Evolutionary conservation across 2,113 vertebrate species (phyloP), one percentile per base, ranked within the genome.

Genomic region (Clinocottus analis): DNA sequence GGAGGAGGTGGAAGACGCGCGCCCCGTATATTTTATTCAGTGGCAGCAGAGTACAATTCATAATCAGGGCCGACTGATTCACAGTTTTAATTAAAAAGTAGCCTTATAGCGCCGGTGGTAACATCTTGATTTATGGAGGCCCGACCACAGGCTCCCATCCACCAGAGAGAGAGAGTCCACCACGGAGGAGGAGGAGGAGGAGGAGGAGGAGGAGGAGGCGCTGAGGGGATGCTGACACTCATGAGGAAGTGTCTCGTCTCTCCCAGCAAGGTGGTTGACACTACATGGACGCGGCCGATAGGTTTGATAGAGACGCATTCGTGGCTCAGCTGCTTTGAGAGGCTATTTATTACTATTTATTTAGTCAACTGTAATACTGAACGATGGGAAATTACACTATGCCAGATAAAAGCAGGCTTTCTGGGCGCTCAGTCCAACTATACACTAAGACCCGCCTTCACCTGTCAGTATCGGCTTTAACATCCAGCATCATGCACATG

Each of bases 31-130:
- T 94, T 93, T 89, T 93, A 92, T 93, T 94, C 88, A 91, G 84
- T 66, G 83, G 87, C 84, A 79, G 89, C 78, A 1, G 73, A 86
- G 87, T 85, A 89, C 92, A 90, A 91, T 93, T 94, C 92, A 94
- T 94, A 94, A 94, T 92, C 91, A 87, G 79, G 35, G 77, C 78
- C 31, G 77, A 87, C 90, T 93, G 92, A 93, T 93, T 94, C 92
- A 92, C 89, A 87, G 90, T 89, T 94, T 94, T 94, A 94, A 94
- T 94, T 94, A 93, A 94, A 94, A 94, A 91, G 87, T 86, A 85
- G 90, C 90, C 86, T 88, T 74, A 89, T 75, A 85, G 83, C 68
- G 87, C 88, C 76, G 10, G 80, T 90, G 87, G 88, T 89, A 89
- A 83, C 89, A 82, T 92, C 85, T 85, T 92, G 93, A 93, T 94